phyloP scores from a whole-genome alignment of 1,140 invertebrate genomes.

The Cotesia vestalis region DNA sequence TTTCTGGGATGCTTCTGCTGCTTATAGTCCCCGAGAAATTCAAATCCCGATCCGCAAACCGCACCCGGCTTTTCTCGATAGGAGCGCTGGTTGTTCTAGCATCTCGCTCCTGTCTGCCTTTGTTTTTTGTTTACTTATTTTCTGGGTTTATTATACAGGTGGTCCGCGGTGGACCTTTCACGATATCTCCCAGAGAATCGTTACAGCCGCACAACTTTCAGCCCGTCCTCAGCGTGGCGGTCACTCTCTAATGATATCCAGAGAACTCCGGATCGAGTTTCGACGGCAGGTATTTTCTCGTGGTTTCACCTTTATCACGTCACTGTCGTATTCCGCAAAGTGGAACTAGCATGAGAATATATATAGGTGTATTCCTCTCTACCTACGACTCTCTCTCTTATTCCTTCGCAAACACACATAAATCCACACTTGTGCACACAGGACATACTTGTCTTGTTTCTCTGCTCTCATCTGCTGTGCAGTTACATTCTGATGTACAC shows the following conservation, averaged over 20 bases:
- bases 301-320: conserved; percentile 17
- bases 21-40: conserved; percentile 11
- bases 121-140: background rate
- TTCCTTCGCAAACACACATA: conserved; percentile 4
- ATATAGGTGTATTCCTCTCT: too few species aligned
- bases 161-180: background rate
- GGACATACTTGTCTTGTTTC: background rate
- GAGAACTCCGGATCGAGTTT: conserved; percentile 27
- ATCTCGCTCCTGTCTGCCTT: background rate
- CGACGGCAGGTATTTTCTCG: conserved; percentile 18
- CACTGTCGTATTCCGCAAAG: conserved; percentile 28
- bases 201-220: too few species aligned
- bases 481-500: too few species aligned
- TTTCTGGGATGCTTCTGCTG: background rate
- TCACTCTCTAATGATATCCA: background rate
- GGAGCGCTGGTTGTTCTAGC: background rate
- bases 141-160: background rate
- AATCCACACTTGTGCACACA: background rate
- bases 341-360: background rate
- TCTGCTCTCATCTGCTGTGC: background rate
- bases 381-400: background rate
- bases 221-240: background rate
- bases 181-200: background rate
- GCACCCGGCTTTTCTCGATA: background rate
- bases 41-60: conserved; percentile 7